A percentile compares a stretch with the other conserved stretches of the same genome.
These are phyloP conservation scores for Paraescarpia echinospica DNA, from an alignment of 1,140 invertebrate genomes.

Conservation along the genomic window DNA sequence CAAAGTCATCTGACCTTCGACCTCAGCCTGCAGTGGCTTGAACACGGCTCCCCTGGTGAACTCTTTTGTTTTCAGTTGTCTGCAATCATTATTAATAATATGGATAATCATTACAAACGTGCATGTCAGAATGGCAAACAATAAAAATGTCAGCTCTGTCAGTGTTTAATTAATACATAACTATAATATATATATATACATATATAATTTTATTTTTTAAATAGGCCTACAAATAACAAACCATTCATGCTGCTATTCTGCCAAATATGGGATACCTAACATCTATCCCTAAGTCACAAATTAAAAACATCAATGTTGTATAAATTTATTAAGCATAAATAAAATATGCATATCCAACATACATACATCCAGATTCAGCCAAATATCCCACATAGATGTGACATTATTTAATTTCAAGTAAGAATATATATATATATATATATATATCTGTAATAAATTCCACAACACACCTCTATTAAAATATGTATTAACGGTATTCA, in stretches of 20 bases:
- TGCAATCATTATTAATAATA: background rate
- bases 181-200: background rate
- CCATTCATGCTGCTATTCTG: too few relatives aligned
- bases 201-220: too few relatives aligned
- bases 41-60: background rate
- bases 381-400: too few relatives aligned
- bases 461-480: too few relatives aligned
- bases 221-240: too few relatives aligned
- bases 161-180: background rate
- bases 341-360: background rate
- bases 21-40: background rate
- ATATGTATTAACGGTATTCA: too few relatives aligned
- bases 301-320: background rate
- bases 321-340: background rate
- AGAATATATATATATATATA: too few relatives aligned
- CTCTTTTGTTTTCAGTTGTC: background rate
- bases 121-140: background rate
- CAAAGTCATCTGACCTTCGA: background rate
- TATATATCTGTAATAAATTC: too few relatives aligned
- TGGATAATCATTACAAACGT: background rate
- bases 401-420: too few relatives aligned
- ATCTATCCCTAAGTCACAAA: background rate
- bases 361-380: background rate
- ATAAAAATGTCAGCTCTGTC: background rate
- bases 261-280: too few relatives aligned